Percentiles rank a stretch among this genome's conserved stretches.
Conservation (phyloP, 1,140 invertebrate genomes). For the Bemisia tabaci region DNA sequence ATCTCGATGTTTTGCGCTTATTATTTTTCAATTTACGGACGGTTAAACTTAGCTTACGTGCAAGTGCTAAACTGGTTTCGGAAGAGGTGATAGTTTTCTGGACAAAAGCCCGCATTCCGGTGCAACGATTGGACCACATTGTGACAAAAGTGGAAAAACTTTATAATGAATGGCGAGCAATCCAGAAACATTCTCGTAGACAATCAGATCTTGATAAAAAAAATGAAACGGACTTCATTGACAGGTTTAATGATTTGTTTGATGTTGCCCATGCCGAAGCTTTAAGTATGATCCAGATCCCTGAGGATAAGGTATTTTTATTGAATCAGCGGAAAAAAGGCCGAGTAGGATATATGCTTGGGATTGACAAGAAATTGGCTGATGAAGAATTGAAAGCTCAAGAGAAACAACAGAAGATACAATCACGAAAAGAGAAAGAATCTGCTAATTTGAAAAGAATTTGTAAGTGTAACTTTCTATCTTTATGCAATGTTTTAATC, state of each 20-base stretch:
- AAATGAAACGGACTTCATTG: slow-evolving; percentile 14
- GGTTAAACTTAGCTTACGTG: slow-evolving; percentile 1
- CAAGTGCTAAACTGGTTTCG: slow-evolving; percentile 2
- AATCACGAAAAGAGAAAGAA: too few species aligned
- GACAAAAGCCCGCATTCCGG: slow-evolving; percentile 9
- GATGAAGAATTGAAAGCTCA: background rate
- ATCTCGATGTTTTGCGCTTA: slow-evolving; percentile 15
- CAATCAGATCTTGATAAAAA: slow-evolving; percentile 8
- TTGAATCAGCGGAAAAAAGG: slow-evolving; percentile 16
- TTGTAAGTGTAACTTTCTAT: too few species aligned
- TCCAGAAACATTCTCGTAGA: slow-evolving; percentile 12
- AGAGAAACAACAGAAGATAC: too few species aligned
- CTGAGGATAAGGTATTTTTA: slow-evolving; percentile 18
- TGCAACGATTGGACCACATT: slow-evolving; percentile 13
- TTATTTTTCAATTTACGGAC: slow-evolving; percentile 8
- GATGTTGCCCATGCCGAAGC: slow-evolving; percentile 21
- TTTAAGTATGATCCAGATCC: slow-evolving; percentile 15
- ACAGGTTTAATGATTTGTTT: slow-evolving; percentile 21
- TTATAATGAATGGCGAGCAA: slow-evolving; percentile 16
- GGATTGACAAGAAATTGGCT: slow-evolving; percentile 9
- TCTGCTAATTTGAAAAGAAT: too few species aligned
- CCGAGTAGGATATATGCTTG: slow-evolving; percentile 9
- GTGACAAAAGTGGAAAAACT: slow-evolving; percentile 14
- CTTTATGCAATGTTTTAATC: too few species aligned
- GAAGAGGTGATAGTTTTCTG: slow-evolving; percentile 3